Evolutionary conservation across 2,888 invertebrate genomes (phyloP), one percentile per base, ranked within the genome.

Genomic region (Agapetus fuscipes): DNA sequence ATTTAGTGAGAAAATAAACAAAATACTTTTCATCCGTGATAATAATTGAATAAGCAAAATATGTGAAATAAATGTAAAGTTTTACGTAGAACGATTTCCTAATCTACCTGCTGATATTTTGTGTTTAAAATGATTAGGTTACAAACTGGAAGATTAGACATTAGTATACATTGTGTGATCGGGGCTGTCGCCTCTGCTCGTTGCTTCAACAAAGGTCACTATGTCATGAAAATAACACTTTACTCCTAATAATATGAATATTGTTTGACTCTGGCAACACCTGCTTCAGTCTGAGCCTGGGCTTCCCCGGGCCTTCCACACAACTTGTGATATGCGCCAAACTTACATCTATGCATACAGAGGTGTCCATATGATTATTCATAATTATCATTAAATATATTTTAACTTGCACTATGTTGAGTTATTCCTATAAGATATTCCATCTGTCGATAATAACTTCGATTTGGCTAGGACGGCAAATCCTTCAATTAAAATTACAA

Each of bases 401-500:
- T 20, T 20, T 20, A 20, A 20, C 16, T 26, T 27, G 31, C 32
- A 33, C 34, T 25, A 34, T 13, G 15, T 29, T 27, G 33, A 38
- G 7, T 39, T 29, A 3, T 15, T 27, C 13, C 3, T 25, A 14
- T 28, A 10, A n/a, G n/a, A n/a, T n/a, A 11, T 25, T 26, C 27
- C 37, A 17, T 24, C 17, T 20, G 31, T 32, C 30, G 30, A 27
- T 27, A 20, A 26, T 24, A 16, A 37, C 39, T 39, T 44, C 39
- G 34, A n/a, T 42, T 42, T 40, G 40, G 44, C 44, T 47, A 39
- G 47, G 47, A 47, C 47, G 47, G 47, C 44, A 47, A 43, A 47
- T 44, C 47, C 47, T 39, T 39, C 37, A 36, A 31, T 42, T 29
- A 41, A 39, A 35, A 17, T 32, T 39, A 33, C 10, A 17, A 15